Evolutionary conservation across 2,113 vertebrate genomes (phyloP), one percentile per base, ranked within the genome.

Genomic region (Chauna torquata): DNA sequence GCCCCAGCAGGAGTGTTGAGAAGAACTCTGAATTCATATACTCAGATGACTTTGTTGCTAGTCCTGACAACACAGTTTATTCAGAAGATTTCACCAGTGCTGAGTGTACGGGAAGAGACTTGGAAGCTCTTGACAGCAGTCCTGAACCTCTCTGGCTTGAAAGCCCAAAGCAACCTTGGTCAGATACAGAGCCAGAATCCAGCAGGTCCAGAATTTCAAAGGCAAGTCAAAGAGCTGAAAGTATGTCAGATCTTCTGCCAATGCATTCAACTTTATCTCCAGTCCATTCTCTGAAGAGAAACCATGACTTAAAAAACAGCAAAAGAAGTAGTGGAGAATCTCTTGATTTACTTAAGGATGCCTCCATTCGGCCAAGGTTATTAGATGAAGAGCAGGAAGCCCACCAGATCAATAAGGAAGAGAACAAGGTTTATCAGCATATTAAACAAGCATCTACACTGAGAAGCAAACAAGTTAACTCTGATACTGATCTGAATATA

Each of bases 11-110:
- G 19, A 97, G 70, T 28, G 47, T n/a, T 84, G 97, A 96, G 76
- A 98, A 92, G 84, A 89, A 82, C 87, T 96, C 92, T 38, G 96
- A 97, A 78, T 95, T 95, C 18, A 96, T 94, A 16, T 96, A 98
- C 66, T 98, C 98, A 7, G 97, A 97, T 82, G 98, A 98, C 82
- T 98, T 98, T 3, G 2, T 95, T 55, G 92, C 79, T 70, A 98
- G 97, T 82, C 79, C 92, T 44, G 96, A 98, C 68, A 93, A 94
- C 52, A 97, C 71, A 6, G 96, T 98, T 57, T 98, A 98, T 82
- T 98, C 98, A 20, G 99, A 99, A 95, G 99, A 99, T 94, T 99
- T 99, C 90, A 98, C 90, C 80, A 98, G 98, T 76, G 57, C 97
- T 7, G 98, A 98, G 30, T 92, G 97, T 47, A 98, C 62, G 4